Percentiles rank a stretch among this genome's conserved stretches.
Evolutionary conservation across 2,797 vertebrate genomes (phyloP).

Genomic region (Zalophus californianus): DNA sequence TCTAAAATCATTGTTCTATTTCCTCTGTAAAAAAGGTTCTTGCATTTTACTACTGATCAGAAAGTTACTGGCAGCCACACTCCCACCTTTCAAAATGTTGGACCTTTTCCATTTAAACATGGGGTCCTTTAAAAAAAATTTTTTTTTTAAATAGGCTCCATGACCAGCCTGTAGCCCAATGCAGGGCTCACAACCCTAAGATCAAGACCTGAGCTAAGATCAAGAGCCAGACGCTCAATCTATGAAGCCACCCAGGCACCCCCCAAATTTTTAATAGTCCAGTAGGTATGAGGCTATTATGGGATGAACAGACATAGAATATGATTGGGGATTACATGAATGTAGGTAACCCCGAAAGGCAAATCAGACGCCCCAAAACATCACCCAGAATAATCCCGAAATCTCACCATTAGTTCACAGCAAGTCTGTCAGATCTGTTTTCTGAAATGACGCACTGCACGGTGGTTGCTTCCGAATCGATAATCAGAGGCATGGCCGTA

Average conservation of each 20-base stretch:
- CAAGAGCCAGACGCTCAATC: background rate
- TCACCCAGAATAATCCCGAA: background rate
- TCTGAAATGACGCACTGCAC: fast-evolving
- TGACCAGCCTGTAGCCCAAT: background rate
- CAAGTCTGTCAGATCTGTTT: background rate
- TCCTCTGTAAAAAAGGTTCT: background rate
- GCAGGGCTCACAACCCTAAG: background rate
- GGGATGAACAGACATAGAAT: background rate
- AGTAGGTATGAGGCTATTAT: background rate
- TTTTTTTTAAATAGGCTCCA: background rate
- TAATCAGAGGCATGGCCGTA: fast-evolving
- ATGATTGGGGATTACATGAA: background rate
- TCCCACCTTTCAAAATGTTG: background rate
- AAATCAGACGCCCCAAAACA: too few relatives aligned
- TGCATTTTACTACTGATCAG: background rate
- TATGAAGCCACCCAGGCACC: background rate
- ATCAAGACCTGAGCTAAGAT: background rate
- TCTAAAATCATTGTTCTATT: background rate
- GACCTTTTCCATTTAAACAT: background rate
- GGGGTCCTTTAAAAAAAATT: background rate
- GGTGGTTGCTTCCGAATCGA: fast-evolving
- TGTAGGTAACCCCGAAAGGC: fast-evolving
- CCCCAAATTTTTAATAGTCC: background rate
- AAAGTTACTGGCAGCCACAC: background rate
- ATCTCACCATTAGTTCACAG: fast-evolving